Evolutionary conservation across 1,140 invertebrate genomes (phyloP).

Genomic region (Bombus cullumanus): DNA sequence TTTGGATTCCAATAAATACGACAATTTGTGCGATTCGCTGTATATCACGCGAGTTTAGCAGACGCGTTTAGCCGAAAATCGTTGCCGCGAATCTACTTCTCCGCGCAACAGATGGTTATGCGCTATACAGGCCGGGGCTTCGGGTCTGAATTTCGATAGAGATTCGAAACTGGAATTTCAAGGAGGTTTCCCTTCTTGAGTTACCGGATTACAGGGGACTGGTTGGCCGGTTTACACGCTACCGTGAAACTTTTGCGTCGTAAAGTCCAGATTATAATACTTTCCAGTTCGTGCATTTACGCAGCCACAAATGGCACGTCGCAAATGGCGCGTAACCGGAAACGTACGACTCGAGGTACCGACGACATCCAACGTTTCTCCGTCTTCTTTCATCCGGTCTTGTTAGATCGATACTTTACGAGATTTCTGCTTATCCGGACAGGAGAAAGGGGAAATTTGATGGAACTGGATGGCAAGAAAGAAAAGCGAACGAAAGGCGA

Average conservation of each 20-base stretch:
- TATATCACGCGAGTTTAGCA: too few species aligned
- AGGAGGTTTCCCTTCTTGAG: slow-evolving; percentile 63
- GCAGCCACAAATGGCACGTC: not conserved
- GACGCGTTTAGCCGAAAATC: slow-evolving; percentile 7
- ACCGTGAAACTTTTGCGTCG: slow-evolving; percentile 27
- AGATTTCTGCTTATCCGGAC: not conserved
- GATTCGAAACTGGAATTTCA: slow-evolving; percentile 57
- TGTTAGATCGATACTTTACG: not conserved
- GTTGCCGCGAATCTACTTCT: not conserved
- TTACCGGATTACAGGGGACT: slow-evolving; percentile 57
- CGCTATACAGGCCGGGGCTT: slow-evolving; percentile 50
- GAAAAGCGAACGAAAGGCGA: not conserved
- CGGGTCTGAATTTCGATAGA: slow-evolving; percentile 62
- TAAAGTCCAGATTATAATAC: slow-evolving; percentile 27
- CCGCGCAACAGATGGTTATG: slow-evolving; percentile 24
- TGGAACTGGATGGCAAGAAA: not conserved
- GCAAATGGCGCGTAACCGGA: not conserved
- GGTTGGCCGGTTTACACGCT: slow-evolving; percentile 4
- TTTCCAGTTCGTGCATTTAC: not conserved
- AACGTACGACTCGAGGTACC: not conserved
- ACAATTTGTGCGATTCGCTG: too few species aligned
- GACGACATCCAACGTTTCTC: not conserved
- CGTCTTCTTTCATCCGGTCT: too few species aligned
- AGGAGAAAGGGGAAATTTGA: too few species aligned
- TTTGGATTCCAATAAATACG: too few species aligned